Base-by-base conservation (phyloP, 1,140 invertebrate genomes). In the Zaprionus tsacasi region DNA sequence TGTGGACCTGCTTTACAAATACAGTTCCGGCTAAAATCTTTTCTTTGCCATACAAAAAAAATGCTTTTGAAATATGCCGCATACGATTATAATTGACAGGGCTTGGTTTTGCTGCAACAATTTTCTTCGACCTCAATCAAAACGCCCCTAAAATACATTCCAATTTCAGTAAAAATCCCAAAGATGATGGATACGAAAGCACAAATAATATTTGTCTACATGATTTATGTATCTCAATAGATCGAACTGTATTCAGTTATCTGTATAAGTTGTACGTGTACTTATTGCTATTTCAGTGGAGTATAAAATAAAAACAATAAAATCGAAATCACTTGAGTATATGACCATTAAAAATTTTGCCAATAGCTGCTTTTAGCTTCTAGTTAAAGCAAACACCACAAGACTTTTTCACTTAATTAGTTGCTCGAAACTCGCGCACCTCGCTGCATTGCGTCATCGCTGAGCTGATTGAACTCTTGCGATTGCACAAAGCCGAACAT, bases 391-490 rank as follows among this genome's bases (percentile, higher is more conserved):
- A 70, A 78, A 70, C 60, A 70, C 70, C 60, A 70, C 70, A 69
- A 74, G 50, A 78, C 55, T 74, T 76, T 71, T 66, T 69, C 75
- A 78, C 75, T 78, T 79, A 76, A 79, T 79, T 79, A 63, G 74
- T 78, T 72, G 36, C 50, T 78, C 56, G 59, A 73, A 73, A 61
- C 74, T 63, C 74, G 66, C 67, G 55, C 21, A 21, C 43, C 54
- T 52, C 21, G 27, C 11, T 30, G 59, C 71, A 79, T 79, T 79
- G 70, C 78, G 75, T 79, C 75, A 78, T 78, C 52, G 52, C 35
- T 15, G 43, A 69, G 70, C 75, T 65, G 78, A 79, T 78, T 78
- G 70, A 79, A 79, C 75, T 74, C 70, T 35, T 36, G 64, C 69
- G 75, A 79, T 78, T 78, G 75, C 56, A 72, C 50, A 73, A 69